Conservation (phyloP, 1,140 invertebrate species). For the Mamestra configurata region DNA sequence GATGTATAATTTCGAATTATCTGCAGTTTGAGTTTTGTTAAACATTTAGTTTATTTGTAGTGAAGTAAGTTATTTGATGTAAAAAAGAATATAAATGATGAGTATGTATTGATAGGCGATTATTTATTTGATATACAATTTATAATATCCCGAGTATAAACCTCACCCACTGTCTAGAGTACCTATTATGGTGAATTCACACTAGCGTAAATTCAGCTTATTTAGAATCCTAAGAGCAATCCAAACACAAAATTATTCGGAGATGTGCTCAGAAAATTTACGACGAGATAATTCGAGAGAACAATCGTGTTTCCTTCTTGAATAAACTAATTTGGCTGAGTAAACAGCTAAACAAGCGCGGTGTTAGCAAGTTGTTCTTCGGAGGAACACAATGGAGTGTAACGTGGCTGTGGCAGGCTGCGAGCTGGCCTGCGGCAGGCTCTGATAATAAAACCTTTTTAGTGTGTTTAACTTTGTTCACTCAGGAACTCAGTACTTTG, state of each 20-base stretch:
- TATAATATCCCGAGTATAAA: too few species aligned
- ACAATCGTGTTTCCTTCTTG: slow-evolving; percentile 32
- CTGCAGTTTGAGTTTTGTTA: too few species aligned
- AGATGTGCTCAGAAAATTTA: not conserved
- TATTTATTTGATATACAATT: too few species aligned
- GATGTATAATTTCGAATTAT: too few species aligned
- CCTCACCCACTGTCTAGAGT: not conserved
- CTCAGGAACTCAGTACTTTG: slow-evolving; percentile 13
- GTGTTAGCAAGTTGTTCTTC: slow-evolving; percentile 13
- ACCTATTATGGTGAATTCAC: not conserved
- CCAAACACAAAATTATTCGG: not conserved
- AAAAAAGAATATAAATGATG: too few species aligned
- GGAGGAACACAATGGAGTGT: slow-evolving; percentile 22
- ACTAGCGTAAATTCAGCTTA: not conserved
- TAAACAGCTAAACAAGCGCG: slow-evolving; percentile 8
- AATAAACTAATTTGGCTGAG: slow-evolving; percentile 38
- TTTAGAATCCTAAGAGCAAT: not conserved
- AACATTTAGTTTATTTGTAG: too few species aligned
- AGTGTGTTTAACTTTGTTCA: slow-evolving; percentile 25
- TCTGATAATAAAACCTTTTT: slow-evolving; percentile 28
- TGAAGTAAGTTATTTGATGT: too few species aligned
- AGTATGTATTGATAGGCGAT: too few species aligned
- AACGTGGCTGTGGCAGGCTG: not conserved
- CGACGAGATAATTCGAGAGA: slow-evolving; percentile 8
- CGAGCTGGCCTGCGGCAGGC: slow-evolving; percentile 14